Base-by-base conservation (phyloP, 2,888 invertebrate species). In the Eutolmus rufibarbis region DNA sequence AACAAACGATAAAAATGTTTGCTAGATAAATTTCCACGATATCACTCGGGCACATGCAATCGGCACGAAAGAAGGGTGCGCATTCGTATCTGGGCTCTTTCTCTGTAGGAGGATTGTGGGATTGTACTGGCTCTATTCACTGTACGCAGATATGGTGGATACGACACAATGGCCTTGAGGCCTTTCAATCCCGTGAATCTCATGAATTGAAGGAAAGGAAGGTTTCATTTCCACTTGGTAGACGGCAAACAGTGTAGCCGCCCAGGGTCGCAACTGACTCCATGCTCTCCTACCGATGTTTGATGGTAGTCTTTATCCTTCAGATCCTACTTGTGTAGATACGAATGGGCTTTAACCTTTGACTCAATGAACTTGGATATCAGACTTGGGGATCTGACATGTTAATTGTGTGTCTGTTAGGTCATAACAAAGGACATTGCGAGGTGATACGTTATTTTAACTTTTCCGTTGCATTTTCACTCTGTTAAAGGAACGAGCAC, bases 1-100 rank as follows among this genome's bases (percentile, higher is more conserved):
- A 77, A 40, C 77, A 77, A 77, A 77, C 40, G 77, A 77, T 77
- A 77, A 77, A 77, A 77, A 77, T 77, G 77, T 77, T 77, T 77
- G 77, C 77, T 77, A 77, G 77, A 77, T 77, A 77, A 77, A 77
- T 77, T 77, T 40, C 16, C 77, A 40, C 40, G 77, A 77, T 77
- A 77, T 77, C 77, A 77, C 77, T 77, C 77, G 40, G 34, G 40
- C 77, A 77, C 77, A 77, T 77, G 37, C 77, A 77, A 77, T 77
- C 77, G 40, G 77, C 77, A 77, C 19, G 40, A 77, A 77, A 77
- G 77, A 77, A 77, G 77, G 77, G 77, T 77, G 77, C 77, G 77
- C 77, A 77, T 77, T 77, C 40, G 40, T 77, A 40, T 77, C 34
- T 77, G 19, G 34, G 19, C 31, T 31, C 76, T 14, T 77, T n/a